Evolutionary conservation across 2,113 vertebrate species (phyloP).

Genomic region (Anolis sagrei): DNA sequence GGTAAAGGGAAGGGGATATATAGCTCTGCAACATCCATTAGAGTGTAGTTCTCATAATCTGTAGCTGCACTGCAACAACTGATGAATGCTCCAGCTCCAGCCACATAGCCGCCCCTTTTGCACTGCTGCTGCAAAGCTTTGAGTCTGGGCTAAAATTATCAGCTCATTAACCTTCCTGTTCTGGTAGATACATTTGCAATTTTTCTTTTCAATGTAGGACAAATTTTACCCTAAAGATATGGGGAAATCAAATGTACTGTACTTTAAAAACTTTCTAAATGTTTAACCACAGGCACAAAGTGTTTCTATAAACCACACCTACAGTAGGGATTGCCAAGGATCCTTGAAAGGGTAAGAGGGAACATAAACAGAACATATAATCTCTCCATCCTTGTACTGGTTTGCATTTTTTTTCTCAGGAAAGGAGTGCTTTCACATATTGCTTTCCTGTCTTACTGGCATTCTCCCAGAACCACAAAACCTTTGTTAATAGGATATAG

Average conservation of each 20-base stretch:
- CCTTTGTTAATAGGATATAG: constrained; percentile 48
- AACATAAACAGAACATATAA: not conserved
- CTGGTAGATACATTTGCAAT: not conserved
- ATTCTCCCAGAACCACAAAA: constrained; percentile 28
- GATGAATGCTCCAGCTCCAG: not conserved
- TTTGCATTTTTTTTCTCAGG: not conserved
- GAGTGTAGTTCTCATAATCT: not conserved
- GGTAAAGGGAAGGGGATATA: not conserved
- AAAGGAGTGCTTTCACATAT: not conserved
- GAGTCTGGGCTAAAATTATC: not conserved
- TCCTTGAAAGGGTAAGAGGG: constrained; percentile 4
- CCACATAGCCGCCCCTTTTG: not conserved
- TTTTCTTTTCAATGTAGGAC: not conserved
- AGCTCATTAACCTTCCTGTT: not conserved
- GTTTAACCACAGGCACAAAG: not conserved
- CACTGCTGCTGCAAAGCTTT: not conserved
- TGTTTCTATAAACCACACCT: not conserved
- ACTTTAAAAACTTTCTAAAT: not conserved
- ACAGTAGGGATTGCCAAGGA: constrained; percentile 3
- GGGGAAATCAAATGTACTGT: not conserved
- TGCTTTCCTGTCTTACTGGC: constrained; percentile 1
- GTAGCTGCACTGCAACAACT: not conserved
- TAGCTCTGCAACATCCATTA: not conserved
- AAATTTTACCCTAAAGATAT: not conserved
- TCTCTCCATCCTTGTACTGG: not conserved